A percentile compares a stretch with the other conserved stretches of the same genome.
Evolutionary conservation across 2,888 invertebrate genomes (phyloP).

Genomic region (Rhogogaster chlorosoma): DNA sequence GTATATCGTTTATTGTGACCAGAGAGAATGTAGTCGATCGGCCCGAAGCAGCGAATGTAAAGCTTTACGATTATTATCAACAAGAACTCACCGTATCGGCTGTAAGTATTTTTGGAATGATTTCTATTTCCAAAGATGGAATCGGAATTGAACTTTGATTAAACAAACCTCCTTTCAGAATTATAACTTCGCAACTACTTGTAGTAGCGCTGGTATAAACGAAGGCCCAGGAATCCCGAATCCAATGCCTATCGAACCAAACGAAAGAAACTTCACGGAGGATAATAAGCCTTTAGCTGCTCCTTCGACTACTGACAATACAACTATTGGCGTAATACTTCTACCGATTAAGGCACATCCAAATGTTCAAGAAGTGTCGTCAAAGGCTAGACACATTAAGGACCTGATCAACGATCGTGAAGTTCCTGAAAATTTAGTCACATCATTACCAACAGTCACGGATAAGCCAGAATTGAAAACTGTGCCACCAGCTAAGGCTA

Average conservation of each 20-base stretch:
- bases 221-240: constrained; percentile 61
- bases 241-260: constrained; percentile 59
- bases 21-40: constrained; percentile 78
- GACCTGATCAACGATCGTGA: constrained; percentile 28
- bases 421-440: constrained; percentile 41
- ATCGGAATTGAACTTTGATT: not conserved
- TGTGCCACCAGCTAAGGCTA: constrained; percentile 47
- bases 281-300: not conserved
- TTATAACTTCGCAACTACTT: constrained; percentile 69
- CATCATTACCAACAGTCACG: constrained; percentile 30
- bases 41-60: constrained; percentile 80
- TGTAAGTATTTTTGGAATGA: constrained; percentile 73
- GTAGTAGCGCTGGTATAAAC: constrained; percentile 65
- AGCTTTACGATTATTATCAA: constrained; percentile 84
- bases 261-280: constrained; percentile 39
- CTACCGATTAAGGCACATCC: not conserved
- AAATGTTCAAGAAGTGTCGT: constrained; percentile 33
- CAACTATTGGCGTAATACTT: constrained; percentile 8
- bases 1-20: constrained; percentile 78
- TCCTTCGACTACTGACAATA: not conserved
- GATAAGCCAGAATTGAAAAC: constrained; percentile 54
- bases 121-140: not conserved
- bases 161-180: constrained; percentile 62
- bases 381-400: constrained; percentile 38
- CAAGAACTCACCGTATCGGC: constrained; percentile 80